phyloP scores from a whole-genome alignment of 2,888 invertebrate species.

The Lithophane leautieri region DNA sequence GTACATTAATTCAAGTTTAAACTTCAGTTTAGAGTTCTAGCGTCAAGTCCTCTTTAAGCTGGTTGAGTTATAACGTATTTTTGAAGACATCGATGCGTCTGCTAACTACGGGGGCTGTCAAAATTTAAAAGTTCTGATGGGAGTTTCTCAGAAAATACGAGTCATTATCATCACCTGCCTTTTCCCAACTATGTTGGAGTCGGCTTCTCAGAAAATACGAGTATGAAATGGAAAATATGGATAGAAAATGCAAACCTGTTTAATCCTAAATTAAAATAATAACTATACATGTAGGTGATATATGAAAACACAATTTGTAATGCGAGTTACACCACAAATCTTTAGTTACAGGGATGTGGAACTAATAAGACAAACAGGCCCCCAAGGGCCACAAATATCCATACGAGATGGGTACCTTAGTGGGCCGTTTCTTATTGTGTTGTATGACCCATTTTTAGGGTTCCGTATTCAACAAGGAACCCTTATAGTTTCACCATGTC shows the following conservation, averaged over 20 bases:
- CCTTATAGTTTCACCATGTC: no score
- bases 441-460: constrained; percentile 5
- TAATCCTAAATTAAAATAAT: background rate
- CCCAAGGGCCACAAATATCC: constrained; percentile 5
- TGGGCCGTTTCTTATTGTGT: background rate
- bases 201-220: background rate
- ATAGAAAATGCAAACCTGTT: background rate
- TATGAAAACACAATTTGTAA: constrained; percentile 1
- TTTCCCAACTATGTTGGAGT: no score
- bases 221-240: background rate
- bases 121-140: background rate
- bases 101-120: constrained; percentile 6
- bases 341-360: background rate
- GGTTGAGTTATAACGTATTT: constrained; percentile 51
- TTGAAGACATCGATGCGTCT: constrained; percentile 41
- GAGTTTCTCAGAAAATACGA: background rate
- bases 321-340: background rate
- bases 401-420: background rate
- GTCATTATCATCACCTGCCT: no score
- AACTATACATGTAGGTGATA: background rate
- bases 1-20: constrained; percentile 67
- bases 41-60: constrained; percentile 31
- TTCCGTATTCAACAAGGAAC: no score
- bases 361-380: constrained; percentile 25
- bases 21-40: constrained; percentile 47